Base-by-base conservation (phyloP, 1,140 invertebrate species). In the Penaeus vannamei region DNA sequence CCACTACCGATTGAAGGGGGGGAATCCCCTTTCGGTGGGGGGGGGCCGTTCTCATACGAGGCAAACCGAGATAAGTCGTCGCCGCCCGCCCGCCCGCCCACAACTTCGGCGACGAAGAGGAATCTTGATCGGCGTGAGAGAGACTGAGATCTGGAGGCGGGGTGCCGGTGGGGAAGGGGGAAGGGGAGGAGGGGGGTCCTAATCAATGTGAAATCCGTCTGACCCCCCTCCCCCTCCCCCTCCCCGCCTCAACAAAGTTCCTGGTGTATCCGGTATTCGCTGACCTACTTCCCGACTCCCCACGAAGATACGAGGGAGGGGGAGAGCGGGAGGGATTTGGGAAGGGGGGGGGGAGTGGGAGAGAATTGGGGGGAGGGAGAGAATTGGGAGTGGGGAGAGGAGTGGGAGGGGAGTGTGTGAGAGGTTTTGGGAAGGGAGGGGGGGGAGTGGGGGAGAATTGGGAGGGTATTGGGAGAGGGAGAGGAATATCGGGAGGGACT, bases 211-310 rank as follows among this genome's bases (percentile, higher is more conserved):
- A 81, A 81, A 42, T 59, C n/a, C 12, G 53, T 22, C 26, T 14
- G 3, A 14, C 19, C 53, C 81, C 17, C 66, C 81, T 19, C 19
- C 42, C 53, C 53, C 29, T n/a, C 81, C 61, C 36, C 42, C 81
- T 53, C 29, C 66, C 81, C 81, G 17, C 66, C 81, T 29, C 36
- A 61, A 84, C 8, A 61, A 84, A 60, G 81, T 64, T 29, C 19
- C 19, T 19, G 81, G 60, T 60, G 81, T 84, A 84, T 60, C 53
- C 19, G 53, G 61, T 60, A 84, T 84, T 62, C 81, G 81, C 20
- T 26, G 7, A 19, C 81, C 81, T n/a, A 19, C 42, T 46, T 19
- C 53, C 10, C 22, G 23, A 36, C 22, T n/a, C n/a, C n/a, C n/a
- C n/a, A n/a, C n/a, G 22, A 53, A 20, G 19, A 42, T 1, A 66